Base-by-base conservation (phyloP, 2,888 invertebrate species). In the Melinaea menophilus region DNA sequence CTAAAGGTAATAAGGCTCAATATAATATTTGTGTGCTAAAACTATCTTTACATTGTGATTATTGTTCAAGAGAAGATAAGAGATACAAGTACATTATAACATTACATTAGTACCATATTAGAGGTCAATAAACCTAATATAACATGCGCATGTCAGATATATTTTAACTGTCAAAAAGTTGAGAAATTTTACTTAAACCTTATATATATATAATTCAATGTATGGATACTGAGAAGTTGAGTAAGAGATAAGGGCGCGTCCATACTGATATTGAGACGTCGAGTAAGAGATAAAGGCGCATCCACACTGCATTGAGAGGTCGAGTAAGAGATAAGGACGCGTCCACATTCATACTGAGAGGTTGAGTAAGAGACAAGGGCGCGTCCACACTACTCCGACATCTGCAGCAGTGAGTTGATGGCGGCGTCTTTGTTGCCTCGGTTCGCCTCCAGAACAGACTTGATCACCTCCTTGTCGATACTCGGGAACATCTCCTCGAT, bases 401-500 rank as follows among this genome's bases (percentile, higher is more conserved):
- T 97, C 82, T 96, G 95, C 55, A 99, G 92, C 62, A 99, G 90
- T 0, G 96, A 95, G 90, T 97, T 97, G 75, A 98, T 95, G 5
- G 98, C 96, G 12, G 94, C 93, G 78, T 98, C 97, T 79, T 98
- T 98, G 84, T 97, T 95, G 1, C 97, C 97, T 55, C 94, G 89
- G 80, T 98, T 97, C 4, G 95, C 96, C 82, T 98, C 97, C 76
- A 96, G 93, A 33, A 99, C 96, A 0, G 97, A 96, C 80, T 94
- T 95, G 63, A 99, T 95, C 4, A 98, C 97, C 77, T 98, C 98
- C 71, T 95, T 95, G 79, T 99, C 98, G 79, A 98, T 94, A 79
- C 95, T 95, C 1, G 99, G 98, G 90, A 99, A 99, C 98, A 99
- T 98, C 88, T 98, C 98, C 78, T 95, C 94, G 71, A 99, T 94